Conservation (phyloP, 2,797 vertebrate species). For the Anguilla obscura region DNA sequence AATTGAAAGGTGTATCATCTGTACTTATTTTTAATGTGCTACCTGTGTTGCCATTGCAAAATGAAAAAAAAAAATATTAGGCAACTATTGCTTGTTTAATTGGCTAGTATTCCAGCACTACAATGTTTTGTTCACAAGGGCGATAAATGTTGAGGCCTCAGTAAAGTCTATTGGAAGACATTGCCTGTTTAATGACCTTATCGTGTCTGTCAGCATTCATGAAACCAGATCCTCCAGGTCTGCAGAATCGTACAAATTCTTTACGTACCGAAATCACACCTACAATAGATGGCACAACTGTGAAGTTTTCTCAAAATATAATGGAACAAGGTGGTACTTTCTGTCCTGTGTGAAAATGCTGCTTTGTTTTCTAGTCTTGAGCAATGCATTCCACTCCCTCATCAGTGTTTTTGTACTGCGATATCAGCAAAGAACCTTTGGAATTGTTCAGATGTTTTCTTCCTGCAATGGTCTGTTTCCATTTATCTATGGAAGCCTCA, state of each 20-base stretch:
- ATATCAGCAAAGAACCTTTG: neutral
- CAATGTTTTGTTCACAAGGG: neutral
- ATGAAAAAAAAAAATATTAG: neutral
- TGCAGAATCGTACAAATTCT: neutral
- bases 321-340: neutral
- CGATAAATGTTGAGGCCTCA: neutral
- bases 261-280: neutral
- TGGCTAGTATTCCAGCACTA: neutral
- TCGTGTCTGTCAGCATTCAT: neutral
- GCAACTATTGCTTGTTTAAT: neutral
- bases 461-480: neutral
- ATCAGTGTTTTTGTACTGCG: neutral
- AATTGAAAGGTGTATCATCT: neutral
- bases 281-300: neutral
- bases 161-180: neutral
- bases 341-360: neutral
- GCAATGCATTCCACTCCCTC: neutral
- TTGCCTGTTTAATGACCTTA: neutral
- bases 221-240: neutral
- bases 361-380: neutral
- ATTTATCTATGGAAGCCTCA: neutral
- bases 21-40: neutral
- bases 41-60: neutral
- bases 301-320: neutral
- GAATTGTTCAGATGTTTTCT: neutral